These are phyloP conservation scores for Himalopsyche kuldschensis DNA, from an alignment of 2,888 invertebrate genomes.

Conservation along the genomic window DNA sequence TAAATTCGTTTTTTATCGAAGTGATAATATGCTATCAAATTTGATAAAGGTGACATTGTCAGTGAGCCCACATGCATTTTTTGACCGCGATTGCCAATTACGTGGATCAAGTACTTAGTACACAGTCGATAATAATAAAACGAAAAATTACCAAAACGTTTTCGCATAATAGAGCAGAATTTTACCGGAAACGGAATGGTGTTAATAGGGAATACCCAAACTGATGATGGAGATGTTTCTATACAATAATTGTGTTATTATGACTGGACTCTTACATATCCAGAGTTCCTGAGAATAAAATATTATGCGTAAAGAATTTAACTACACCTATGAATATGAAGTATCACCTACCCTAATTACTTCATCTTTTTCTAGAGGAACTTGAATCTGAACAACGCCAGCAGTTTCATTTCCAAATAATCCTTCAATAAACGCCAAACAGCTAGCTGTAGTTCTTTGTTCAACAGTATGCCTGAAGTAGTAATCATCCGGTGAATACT, in stretches of 20 bases:
- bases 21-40: too few relatives aligned
- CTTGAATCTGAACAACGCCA: conserved; percentile 45
- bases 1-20: too few relatives aligned
- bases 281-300: too few relatives aligned
- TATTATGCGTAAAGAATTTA: too few relatives aligned
- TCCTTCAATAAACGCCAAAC: conserved; percentile 64
- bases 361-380: conserved; percentile 46
- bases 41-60: conserved; percentile 42
- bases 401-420: conserved; percentile 44
- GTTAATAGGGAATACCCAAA: too few relatives aligned
- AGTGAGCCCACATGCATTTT: conserved; percentile 45
- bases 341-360: conserved; percentile 46
- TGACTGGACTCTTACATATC: too few relatives aligned
- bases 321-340: too few relatives aligned
- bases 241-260: too few relatives aligned
- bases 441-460: conserved; percentile 64
- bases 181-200: too few relatives aligned
- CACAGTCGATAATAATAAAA: background rate
- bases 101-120: too few relatives aligned
- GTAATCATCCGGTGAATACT: conserved; percentile 50
- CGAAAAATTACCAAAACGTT: background rate
- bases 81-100: conserved; percentile 46
- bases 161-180: background rate
- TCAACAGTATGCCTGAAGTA: conserved; percentile 66
- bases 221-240: too few relatives aligned